Percentiles rank a stretch among this genome's conserved stretches.
Conservation (phyloP, 2,888 invertebrate species). For the Keiferia lycopersicella region DNA sequence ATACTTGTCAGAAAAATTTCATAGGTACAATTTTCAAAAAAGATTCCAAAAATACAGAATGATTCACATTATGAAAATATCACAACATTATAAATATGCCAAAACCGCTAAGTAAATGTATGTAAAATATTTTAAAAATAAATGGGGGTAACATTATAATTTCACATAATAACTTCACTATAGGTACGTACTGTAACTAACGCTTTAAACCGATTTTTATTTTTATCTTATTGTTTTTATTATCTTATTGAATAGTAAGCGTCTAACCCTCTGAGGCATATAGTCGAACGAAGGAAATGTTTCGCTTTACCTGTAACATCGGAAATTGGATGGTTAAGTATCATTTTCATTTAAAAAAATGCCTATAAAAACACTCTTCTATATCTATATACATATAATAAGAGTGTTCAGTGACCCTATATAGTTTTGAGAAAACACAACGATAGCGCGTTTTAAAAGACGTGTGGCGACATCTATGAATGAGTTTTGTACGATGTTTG, state of each 20-base stretch:
- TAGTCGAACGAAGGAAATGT: conserved; percentile 39
- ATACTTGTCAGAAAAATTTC: conserved; percentile 75
- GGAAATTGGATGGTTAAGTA: neutral
- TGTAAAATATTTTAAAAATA: conserved; percentile 75
- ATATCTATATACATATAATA: no score
- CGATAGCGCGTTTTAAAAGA: no score
- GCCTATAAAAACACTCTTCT: no score
- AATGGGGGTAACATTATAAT: conserved; percentile 67
- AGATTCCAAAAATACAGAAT: conserved; percentile 72
- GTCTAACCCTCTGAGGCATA: conserved; percentile 40
- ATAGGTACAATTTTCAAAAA: conserved; percentile 65
- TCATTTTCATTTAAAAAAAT: neutral
- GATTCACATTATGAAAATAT: conserved; percentile 76
- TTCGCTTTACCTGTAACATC: conserved; percentile 46
- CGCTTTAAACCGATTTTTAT: conserved; percentile 37
- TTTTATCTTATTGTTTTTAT: conserved; percentile 51
- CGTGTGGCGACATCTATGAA: no score
- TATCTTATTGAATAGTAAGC: conserved; percentile 49
- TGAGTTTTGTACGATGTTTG: no score
- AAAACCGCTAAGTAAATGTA: conserved; percentile 69
- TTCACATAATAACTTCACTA: conserved; percentile 68
- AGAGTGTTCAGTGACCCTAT: neutral
- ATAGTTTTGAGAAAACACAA: no score
- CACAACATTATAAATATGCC: conserved; percentile 73
- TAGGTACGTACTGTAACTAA: conserved; percentile 40